These are phyloP conservation scores for Furcifer pardalis DNA, from an alignment of 2,797 vertebrate species.

Conservation along the genomic window DNA sequence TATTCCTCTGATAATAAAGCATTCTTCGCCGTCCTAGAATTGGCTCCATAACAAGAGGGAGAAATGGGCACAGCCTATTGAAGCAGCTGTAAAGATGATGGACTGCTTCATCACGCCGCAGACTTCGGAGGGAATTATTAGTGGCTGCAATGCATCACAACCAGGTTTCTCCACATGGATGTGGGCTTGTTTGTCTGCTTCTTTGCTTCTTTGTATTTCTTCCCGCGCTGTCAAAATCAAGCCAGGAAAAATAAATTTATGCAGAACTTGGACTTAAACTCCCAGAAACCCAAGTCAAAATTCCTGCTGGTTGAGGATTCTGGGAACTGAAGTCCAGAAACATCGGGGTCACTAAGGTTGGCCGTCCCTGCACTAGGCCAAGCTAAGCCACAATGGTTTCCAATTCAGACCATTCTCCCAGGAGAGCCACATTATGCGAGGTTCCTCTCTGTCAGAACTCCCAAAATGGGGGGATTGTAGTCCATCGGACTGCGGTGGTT, in stretches of 20 bases:
- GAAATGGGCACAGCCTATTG: fast-evolving
- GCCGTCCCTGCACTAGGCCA: too few species aligned
- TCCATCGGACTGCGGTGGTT: too few species aligned
- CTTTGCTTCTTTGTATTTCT: background rate
- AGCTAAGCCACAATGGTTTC: too few species aligned
- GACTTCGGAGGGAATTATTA: background rate
- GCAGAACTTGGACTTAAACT: too few species aligned
- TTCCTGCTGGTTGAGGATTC: too few species aligned
- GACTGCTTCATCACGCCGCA: constrained; percentile 17
- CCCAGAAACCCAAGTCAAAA: too few species aligned
- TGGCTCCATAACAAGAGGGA: constrained; percentile 53
- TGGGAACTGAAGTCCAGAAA: too few species aligned
- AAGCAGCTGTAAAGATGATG: constrained; percentile 53
- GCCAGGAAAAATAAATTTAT: background rate
- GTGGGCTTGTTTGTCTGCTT: background rate
- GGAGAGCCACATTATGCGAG: too few species aligned
- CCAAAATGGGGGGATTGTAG: too few species aligned
- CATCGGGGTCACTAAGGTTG: too few species aligned
- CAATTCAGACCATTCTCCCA: too few species aligned
- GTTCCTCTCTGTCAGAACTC: too few species aligned
- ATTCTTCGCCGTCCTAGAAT: constrained; percentile 33
- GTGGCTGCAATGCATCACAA: background rate
- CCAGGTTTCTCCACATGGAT: background rate
- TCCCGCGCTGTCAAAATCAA: fast-evolving
- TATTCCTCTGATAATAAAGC: constrained; percentile 60